Conservation (phyloP, 2,113 vertebrate genomes). For the Bombycilla garrulus region DNA sequence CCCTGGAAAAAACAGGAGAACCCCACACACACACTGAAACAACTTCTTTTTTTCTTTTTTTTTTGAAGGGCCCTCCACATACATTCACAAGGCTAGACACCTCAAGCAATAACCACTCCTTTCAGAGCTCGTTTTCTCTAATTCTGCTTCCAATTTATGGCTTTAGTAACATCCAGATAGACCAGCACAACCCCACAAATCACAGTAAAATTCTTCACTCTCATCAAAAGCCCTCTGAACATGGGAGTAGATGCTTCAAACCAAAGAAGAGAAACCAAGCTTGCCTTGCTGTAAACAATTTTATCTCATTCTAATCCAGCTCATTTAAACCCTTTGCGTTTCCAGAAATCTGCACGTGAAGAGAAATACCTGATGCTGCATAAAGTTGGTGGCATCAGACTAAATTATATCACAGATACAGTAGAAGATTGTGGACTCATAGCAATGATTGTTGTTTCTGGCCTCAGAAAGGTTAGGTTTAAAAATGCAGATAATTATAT, state of each 20-base stretch:
- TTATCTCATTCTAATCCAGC: not conserved
- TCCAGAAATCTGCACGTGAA: not conserved
- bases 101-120: not conserved
- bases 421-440: not conserved
- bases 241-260: not conserved
- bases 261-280: not conserved
- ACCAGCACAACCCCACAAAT: not conserved
- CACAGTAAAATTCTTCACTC: not conserved
- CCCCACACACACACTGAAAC: not conserved
- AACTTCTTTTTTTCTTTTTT: not conserved
- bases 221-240: not conserved
- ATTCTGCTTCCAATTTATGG: fast-evolving
- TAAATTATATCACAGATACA: not conserved
- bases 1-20: not conserved
- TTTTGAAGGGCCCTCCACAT: not conserved
- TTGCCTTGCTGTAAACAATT: not conserved
- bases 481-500: not conserved
- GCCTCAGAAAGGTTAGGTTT: not conserved
- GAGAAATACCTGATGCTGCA: not conserved
- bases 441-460: not conserved
- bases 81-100: not conserved
- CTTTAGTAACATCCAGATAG: not conserved
- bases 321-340: not conserved
- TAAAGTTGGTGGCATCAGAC: not conserved
- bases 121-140: not conserved